Percentiles rank a stretch among this genome's conserved stretches.
Conservation (phyloP, 2,888 invertebrate species). For the Ennomos quercinarius region DNA sequence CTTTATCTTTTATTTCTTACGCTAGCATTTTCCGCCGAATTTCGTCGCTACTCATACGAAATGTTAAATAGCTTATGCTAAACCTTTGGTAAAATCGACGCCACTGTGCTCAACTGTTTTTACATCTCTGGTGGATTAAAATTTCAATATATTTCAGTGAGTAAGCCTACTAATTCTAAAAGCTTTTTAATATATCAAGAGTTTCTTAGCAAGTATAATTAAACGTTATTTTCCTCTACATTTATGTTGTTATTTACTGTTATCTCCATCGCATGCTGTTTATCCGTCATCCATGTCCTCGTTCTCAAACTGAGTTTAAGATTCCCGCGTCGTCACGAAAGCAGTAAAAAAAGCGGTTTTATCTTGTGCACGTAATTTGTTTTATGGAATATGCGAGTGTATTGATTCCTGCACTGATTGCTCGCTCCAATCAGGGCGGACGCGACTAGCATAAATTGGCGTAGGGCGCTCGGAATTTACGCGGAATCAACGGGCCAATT, state of each 20-base stretch:
- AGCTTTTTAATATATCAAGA: too few relatives aligned
- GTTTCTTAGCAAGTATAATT: background rate
- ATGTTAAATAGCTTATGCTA: background rate
- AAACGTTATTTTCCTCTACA: background rate
- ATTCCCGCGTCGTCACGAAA: slow-evolving; percentile 29
- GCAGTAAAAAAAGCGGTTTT: slow-evolving; percentile 26
- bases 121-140: background rate
- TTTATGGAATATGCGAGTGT: slow-evolving; percentile 33
- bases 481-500: slow-evolving; percentile 47
- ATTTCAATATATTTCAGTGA: background rate
- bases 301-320: slow-evolving; percentile 28
- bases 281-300: slow-evolving; percentile 29
- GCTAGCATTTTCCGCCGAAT: slow-evolving; percentile 13
- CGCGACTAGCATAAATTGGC: slow-evolving; percentile 50
- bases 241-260: slow-evolving; percentile 17
- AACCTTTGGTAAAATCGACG: background rate
- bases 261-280: slow-evolving; percentile 18
- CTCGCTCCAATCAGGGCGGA: slow-evolving; percentile 52
- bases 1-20: slow-evolving; percentile 25
- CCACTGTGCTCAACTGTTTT: slow-evolving; percentile 1
- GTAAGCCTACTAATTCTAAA: too few relatives aligned
- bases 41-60: too few relatives aligned
- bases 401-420: slow-evolving; percentile 52
- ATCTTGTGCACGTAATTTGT: slow-evolving; percentile 34
- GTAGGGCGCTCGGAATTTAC: slow-evolving; percentile 39